Evolutionary conservation across 2,888 invertebrate genomes (phyloP).

Genomic region (Ichneumoninae sp.): DNA sequence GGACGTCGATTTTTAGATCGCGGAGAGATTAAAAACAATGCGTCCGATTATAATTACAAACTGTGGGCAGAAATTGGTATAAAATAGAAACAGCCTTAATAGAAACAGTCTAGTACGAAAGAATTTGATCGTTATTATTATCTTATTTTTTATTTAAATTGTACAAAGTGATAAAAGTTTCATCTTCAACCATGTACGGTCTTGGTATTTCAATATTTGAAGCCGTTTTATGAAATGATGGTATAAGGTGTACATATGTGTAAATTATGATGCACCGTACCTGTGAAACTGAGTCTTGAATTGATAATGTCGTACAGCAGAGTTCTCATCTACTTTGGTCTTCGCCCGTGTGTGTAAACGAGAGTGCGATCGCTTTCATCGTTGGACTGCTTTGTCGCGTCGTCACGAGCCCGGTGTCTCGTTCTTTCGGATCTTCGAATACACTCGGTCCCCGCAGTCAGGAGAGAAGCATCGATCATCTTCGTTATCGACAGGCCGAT

Average conservation of each 20-base stretch:
- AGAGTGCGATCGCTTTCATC: constrained; percentile 61
- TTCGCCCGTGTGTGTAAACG: constrained; percentile 17
- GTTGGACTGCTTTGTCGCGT: constrained; percentile 57
- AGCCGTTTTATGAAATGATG: not conserved
- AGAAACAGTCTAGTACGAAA: not conserved
- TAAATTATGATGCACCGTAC: constrained; percentile 26
- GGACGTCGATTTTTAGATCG: not conserved
- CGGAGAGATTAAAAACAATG: not conserved
- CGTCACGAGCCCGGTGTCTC: constrained; percentile 38
- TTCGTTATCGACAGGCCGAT: constrained; percentile 82
- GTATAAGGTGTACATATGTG: not conserved
- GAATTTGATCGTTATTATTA: not conserved
- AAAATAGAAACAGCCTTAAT: not conserved
- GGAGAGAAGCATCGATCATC: constrained; percentile 82
- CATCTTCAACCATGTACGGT: not conserved
- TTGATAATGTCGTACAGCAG: constrained; percentile 44
- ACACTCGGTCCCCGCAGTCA: constrained; percentile 58
- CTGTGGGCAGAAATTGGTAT: not conserved
- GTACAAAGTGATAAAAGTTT: not conserved
- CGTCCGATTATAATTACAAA: not conserved
- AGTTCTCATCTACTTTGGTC: constrained; percentile 14
- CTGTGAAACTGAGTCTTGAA: constrained; percentile 45
- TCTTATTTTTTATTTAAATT: not conserved
- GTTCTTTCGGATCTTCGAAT: constrained; percentile 32
- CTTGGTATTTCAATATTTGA: not conserved